Evolutionary conservation across 2,113 vertebrate species (phyloP).

Genomic region (Noturus placidus): DNA sequence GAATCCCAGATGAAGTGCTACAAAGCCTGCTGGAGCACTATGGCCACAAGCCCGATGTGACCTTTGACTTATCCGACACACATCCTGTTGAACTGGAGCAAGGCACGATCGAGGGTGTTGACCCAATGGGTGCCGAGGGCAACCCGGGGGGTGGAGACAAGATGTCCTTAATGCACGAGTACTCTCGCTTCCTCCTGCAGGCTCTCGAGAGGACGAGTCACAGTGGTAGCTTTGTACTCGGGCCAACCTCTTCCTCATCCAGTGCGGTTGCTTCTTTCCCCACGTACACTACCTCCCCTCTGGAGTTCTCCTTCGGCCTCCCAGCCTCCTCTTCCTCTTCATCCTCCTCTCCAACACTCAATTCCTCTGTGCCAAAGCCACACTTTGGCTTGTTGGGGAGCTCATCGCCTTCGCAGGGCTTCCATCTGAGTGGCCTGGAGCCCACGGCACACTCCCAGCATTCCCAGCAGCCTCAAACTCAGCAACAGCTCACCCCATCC

Average conservation of each 20-base stretch:
- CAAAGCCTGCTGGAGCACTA: constrained; percentile 98
- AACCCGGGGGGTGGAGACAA: constrained; percentile 84
- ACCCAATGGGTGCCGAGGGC: constrained; percentile 71
- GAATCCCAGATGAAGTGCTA: constrained; percentile 95
- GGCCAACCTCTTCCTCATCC: constrained; percentile 75
- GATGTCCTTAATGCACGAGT: constrained; percentile 89
- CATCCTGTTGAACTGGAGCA: constrained; percentile 87
- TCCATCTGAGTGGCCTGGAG: constrained; percentile 91
- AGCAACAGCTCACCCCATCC: constrained; percentile 93
- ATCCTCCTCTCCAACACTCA: constrained; percentile 77
- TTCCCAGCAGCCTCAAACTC: neutral
- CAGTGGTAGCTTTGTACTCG: constrained; percentile 84
- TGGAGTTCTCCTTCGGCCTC: constrained; percentile 91
- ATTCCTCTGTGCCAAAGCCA: constrained; percentile 93
- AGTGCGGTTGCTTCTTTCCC: constrained; percentile 81
- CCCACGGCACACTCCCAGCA: constrained; percentile 73
- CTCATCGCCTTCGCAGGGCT: constrained; percentile 79
- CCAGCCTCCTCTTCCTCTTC: constrained; percentile 74
- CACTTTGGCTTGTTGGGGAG: constrained; percentile 93
- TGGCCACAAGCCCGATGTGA: constrained; percentile 86
- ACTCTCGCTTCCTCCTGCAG: constrained; percentile 98
- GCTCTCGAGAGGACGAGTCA: constrained; percentile 97
- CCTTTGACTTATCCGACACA: constrained; percentile 84
- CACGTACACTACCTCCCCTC: constrained; percentile 90
- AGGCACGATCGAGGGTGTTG: constrained; percentile 72